phyloP scores from a whole-genome alignment of 2,888 invertebrate species.

The Xestia sexstrigata region DNA sequence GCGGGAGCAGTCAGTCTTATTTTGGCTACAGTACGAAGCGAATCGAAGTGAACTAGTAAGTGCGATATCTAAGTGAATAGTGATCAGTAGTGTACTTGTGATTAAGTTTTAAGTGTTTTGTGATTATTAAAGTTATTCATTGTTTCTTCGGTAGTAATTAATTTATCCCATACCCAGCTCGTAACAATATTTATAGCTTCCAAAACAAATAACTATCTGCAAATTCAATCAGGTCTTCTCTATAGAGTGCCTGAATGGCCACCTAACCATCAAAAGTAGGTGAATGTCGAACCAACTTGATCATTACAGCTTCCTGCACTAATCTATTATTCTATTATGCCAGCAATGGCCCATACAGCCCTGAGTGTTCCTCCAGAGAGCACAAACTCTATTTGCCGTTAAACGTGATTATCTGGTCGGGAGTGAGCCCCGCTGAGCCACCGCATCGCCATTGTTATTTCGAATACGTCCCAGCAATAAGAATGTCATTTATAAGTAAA shows the following conservation, averaged over 20 bases:
- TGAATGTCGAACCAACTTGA: slow-evolving; percentile 70
- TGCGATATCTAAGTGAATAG: too few relatives aligned
- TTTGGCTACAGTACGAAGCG: too few relatives aligned
- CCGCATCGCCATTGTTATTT: slow-evolving; percentile 57
- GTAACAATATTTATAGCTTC: neutral
- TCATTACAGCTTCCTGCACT: slow-evolving; percentile 64
- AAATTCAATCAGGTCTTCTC: neutral
- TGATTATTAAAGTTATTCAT: too few relatives aligned
- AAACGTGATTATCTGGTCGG: slow-evolving; percentile 71
- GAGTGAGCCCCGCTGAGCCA: slow-evolving; percentile 50
- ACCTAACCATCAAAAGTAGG: slow-evolving; percentile 30
- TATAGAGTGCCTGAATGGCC: neutral
- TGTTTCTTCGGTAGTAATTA: too few relatives aligned
- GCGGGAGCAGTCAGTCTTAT: too few relatives aligned
- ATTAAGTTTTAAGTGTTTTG: too few relatives aligned
- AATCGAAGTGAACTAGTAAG: too few relatives aligned
- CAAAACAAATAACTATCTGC: neutral
- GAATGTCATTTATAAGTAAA: slow-evolving; percentile 55
- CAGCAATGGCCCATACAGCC: slow-evolving; percentile 51
- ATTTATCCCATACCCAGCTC: too few relatives aligned
- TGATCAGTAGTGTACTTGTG: too few relatives aligned
- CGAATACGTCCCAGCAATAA: slow-evolving; percentile 50
- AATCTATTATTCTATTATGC: slow-evolving; percentile 61
- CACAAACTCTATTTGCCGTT: slow-evolving; percentile 69
- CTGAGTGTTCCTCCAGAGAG: slow-evolving; percentile 58